A percentile compares a stretch with the other conserved stretches of the same genome.
Conservation (phyloP, 2,113 vertebrate genomes). For the Australoheros scitulus region DNA sequence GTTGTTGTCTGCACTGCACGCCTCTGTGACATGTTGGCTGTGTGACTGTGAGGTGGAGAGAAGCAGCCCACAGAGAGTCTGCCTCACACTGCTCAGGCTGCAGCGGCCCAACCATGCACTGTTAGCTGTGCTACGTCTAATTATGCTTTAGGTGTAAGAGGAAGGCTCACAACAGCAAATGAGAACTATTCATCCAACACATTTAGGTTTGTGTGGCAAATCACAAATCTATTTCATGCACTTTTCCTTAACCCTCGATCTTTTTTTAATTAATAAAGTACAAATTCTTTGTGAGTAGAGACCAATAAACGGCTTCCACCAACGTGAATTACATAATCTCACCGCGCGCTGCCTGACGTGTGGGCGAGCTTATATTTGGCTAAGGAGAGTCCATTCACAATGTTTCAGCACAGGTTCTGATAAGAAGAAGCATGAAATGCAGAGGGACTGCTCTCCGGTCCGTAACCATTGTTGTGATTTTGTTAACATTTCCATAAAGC, state of each 20-base stretch:
- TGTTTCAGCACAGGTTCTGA: not conserved
- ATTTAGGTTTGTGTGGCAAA: not conserved
- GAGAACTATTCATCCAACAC: not conserved
- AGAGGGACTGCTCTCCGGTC: not conserved
- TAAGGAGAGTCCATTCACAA: slow-evolving; percentile 40
- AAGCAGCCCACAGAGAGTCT: slow-evolving; percentile 15
- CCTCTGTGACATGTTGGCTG: not conserved
- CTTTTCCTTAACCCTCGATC: not conserved
- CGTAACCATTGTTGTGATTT: not conserved
- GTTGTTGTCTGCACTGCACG: not conserved
- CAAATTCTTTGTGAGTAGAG: not conserved
- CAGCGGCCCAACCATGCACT: slow-evolving; percentile 5
- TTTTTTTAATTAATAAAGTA: not conserved
- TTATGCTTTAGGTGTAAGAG: not conserved
- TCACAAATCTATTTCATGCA: not conserved
- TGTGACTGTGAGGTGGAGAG: slow-evolving; percentile 4
- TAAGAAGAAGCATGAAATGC: not conserved
- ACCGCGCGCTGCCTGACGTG: slow-evolving; percentile 15
- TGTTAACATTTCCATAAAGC: not conserved
- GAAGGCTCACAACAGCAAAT: not conserved
- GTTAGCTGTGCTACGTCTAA: slow-evolving; percentile 2
- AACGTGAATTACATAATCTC: slow-evolving; percentile 21
- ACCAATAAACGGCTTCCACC: not conserved
- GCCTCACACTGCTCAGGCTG: slow-evolving; percentile 27
- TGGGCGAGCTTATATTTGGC: slow-evolving; percentile 51